Percentiles rank a stretch among this genome's conserved stretches.
These are phyloP conservation scores for Peribatodes rhomboidaria DNA, from an alignment of 2,888 invertebrate genomes.

Conservation along the genomic window DNA sequence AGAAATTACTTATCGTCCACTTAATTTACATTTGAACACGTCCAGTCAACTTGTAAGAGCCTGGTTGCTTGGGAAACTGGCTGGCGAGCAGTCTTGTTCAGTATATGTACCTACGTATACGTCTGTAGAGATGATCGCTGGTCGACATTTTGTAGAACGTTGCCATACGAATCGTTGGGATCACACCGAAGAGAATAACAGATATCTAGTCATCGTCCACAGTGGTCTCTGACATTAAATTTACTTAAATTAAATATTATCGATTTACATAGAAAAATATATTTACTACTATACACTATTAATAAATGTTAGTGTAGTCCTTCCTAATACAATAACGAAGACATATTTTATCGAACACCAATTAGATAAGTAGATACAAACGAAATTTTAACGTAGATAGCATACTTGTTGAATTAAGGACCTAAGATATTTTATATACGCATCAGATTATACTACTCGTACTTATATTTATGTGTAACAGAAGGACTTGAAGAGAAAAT, in stretches of 20 bases:
- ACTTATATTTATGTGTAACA: slow-evolving; percentile 6
- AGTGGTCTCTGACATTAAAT: slow-evolving; percentile 33
- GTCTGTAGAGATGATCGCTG: slow-evolving; percentile 3
- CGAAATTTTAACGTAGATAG: slow-evolving; percentile 58
- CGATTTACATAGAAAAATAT: slow-evolving; percentile 25
- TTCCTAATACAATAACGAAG: slow-evolving; percentile 62
- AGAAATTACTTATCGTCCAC: neutral
- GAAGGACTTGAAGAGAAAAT: slow-evolving; percentile 22
- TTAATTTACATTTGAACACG: no score
- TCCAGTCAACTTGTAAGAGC: no score
- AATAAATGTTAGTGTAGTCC: slow-evolving; percentile 45
- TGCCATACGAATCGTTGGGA: slow-evolving; percentile 8
- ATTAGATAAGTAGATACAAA: slow-evolving; percentile 76
- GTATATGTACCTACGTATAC: no score
- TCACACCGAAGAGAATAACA: neutral
- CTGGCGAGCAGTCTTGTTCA: no score
- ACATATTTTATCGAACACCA: slow-evolving; percentile 81
- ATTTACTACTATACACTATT: slow-evolving; percentile 45
- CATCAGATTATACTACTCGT: slow-evolving; percentile 35
- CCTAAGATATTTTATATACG: slow-evolving; percentile 47
- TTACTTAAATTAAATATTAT: neutral
- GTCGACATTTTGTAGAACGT: neutral
- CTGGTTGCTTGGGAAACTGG: no score
- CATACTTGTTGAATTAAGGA: slow-evolving; percentile 39
- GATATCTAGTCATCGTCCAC: slow-evolving; percentile 29